A percentile compares a stretch with the other conserved stretches of the same genome.
Evolutionary conservation across 2,797 vertebrate genomes (phyloP).

Genomic region (Lophius americanus): DNA sequence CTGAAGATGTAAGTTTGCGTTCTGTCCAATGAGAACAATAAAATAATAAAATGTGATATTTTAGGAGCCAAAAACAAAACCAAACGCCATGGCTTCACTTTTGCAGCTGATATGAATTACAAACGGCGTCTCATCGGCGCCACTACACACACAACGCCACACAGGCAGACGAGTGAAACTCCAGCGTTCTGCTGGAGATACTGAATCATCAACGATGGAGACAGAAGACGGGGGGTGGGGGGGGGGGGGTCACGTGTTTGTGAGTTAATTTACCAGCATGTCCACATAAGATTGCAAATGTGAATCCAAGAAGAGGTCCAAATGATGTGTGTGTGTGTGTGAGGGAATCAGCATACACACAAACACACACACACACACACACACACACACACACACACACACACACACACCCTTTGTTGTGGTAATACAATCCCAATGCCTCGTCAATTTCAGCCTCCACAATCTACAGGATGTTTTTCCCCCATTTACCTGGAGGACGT

Average conservation of each 20-base stretch:
- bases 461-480: slow-evolving; percentile 69
- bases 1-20: no score
- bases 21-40: no score
- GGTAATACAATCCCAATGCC: slow-evolving; percentile 48
- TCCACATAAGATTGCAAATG: slow-evolving; percentile 9
- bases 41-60: background rate
- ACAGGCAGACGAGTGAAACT: background rate
- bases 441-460: slow-evolving; percentile 56
- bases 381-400: background rate
- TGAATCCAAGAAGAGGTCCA: slow-evolving; percentile 5
- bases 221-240: no score
- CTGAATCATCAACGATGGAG: background rate
- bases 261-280: slow-evolving; percentile 5
- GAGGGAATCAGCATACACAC: background rate
- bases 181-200: background rate
- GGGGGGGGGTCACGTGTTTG: background rate
- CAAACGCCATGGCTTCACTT: no score
- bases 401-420: slow-evolving; percentile 44
- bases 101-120: slow-evolving; percentile 21
- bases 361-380: no score
- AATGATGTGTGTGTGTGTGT: slow-evolving; percentile 20
- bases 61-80: slow-evolving; percentile 1
- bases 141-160: slow-evolving; percentile 1
- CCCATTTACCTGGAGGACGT: slow-evolving; percentile 69
- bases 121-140: slow-evolving; percentile 18